Evolutionary conservation across 1,140 invertebrate species (phyloP).

Genomic region (Brachystomella parvula): DNA sequence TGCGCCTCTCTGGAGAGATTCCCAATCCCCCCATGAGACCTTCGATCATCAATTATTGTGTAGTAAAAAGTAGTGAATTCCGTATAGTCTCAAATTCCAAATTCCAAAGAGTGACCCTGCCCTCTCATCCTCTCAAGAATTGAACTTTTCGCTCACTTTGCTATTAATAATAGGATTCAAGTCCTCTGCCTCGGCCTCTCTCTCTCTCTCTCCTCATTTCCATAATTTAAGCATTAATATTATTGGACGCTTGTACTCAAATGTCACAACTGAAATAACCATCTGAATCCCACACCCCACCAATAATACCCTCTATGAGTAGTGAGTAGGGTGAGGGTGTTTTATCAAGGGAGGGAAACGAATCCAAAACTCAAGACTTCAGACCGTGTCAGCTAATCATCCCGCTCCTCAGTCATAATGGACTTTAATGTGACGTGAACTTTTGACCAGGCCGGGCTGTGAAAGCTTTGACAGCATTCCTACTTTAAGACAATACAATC

Average conservation of each 20-base stretch:
- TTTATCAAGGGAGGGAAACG: not conserved
- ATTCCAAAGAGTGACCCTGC: slow-evolving; percentile 35
- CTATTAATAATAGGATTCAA: slow-evolving; percentile 34
- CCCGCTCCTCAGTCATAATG: not conserved
- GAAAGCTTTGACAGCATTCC: too few species aligned
- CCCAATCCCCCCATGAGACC: slow-evolving; percentile 19
- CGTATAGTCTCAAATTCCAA: slow-evolving; percentile 34
- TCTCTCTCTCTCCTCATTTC: too few species aligned
- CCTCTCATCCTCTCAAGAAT: slow-evolving; percentile 10
- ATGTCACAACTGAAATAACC: not conserved
- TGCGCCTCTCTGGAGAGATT: not conserved
- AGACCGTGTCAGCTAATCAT: not conserved
- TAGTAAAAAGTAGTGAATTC: slow-evolving; percentile 22
- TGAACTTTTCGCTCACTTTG: slow-evolving; percentile 8
- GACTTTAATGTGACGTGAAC: not conserved
- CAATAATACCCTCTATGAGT: too few species aligned
- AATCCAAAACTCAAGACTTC: not conserved
- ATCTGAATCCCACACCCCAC: not conserved
- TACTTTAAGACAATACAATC: too few species aligned
- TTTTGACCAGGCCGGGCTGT: too few species aligned
- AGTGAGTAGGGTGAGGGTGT: not conserved
- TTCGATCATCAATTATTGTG: slow-evolving; percentile 36
- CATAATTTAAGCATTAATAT: slow-evolving; percentile 38
- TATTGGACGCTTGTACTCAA: not conserved
- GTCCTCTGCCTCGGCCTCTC: slow-evolving; percentile 13